Conservation (phyloP, 1,140 invertebrate genomes). For the Pseudomyrmex dendroicus region DNA sequence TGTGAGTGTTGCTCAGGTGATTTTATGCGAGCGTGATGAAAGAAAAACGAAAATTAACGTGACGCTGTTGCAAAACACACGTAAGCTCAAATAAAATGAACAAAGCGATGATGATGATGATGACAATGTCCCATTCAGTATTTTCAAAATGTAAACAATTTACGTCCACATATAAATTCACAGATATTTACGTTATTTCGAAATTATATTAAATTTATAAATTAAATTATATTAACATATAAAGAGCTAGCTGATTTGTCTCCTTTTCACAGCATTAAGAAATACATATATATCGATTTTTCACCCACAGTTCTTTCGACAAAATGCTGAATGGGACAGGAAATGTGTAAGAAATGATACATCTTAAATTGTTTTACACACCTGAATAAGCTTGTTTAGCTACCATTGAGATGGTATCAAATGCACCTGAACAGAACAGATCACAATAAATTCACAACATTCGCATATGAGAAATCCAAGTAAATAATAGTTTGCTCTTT, state of each 20-base stretch:
- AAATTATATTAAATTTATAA: not conserved
- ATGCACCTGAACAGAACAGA: conserved; percentile 87
- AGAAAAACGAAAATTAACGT: not conserved
- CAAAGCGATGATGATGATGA: conserved; percentile 55
- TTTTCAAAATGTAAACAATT: conserved; percentile 64
- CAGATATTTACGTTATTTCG: too few species aligned
- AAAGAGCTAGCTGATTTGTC: not conserved
- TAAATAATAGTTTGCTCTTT: conserved; percentile 22
- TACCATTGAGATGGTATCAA: conserved; percentile 85
- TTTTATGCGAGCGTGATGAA: conserved; percentile 25
- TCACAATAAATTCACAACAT: conserved; percentile 79
- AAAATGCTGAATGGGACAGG: conserved; percentile 83
- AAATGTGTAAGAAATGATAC: conserved; percentile 57
- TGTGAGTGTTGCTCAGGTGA: not conserved
- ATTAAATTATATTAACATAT: not conserved
- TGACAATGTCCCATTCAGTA: conserved; percentile 83
- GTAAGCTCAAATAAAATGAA: conserved; percentile 34
- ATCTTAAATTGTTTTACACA: conserved; percentile 83
- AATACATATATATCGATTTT: conserved; percentile 16
- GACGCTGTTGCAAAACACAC: not conserved
- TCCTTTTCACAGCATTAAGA: not conserved
- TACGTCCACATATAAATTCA: not conserved
- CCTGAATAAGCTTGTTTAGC: conserved; percentile 88
- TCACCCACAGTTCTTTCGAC: not conserved
- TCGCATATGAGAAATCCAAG: conserved; percentile 8